Base-by-base conservation (phyloP, 2,888 invertebrate species). In the Ceriagrion tenellum region DNA sequence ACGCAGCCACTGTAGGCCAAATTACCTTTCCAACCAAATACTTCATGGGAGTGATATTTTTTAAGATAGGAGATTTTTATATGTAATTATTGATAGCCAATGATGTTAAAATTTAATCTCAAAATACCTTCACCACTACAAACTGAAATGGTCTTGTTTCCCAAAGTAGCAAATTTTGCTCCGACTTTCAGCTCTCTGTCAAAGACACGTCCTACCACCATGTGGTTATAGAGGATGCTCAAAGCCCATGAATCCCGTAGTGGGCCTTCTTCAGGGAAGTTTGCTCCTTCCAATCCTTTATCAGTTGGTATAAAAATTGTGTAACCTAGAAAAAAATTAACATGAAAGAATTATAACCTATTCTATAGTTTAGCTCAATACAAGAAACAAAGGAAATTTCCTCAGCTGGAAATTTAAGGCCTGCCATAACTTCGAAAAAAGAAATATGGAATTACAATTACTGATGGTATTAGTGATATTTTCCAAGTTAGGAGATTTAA, bases 261-360 rank as follows among this genome's bases (percentile, higher is more conserved):
- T 69, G 93, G 93, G 18, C 93, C 93, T n/a, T 93, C 93, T n/a
- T 93, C 93, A 35, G 40, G 63, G 63, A 93, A 93, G 20, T 47
- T 69, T 47, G 93, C 93, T 96, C 97, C 97, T 96, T 97, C 97
- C 96, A 98, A 98, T 1, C 98, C 98, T 69, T 97, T 97, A 96
- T 98, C 98, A 16, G 97, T 97, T 16, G 98, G 98, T 93, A 98
- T 98, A 96, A 98, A 98, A 96, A 98, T 97, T 0, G 98, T 98
- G 96, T 98, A 98, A 95, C 97, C 98, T 96, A 95, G 16, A 96
- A 96, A 30, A 95, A 47, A 47, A 93, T 16, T 56, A 55, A 88
- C 56, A 90, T 26, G 69, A 26, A 8, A 18, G 26, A 69, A 23
- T 69, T 2, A 12, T 26, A 20, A 10, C 10, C 4, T 63, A 23